Percentiles rank a stretch among this genome's conserved stretches.
Evolutionary conservation across 2,797 vertebrate genomes (phyloP).

Genomic region (Anisognathus igniventris): DNA sequence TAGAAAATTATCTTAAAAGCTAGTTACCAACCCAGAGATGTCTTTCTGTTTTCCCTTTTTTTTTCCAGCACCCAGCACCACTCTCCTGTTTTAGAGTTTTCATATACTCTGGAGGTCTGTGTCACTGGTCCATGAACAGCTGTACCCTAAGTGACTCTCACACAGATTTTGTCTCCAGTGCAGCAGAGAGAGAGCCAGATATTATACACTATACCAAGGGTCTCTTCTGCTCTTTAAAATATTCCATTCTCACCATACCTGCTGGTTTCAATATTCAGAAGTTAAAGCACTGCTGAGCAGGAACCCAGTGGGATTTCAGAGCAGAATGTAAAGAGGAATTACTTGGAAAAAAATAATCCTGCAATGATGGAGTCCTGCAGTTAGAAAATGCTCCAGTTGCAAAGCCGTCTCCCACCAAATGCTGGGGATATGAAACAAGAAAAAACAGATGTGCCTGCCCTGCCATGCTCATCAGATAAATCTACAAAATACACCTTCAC

Average conservation of each 20-base stretch:
- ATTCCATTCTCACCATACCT: constrained; percentile 49
- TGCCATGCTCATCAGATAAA: neutral
- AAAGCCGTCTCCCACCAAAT: neutral
- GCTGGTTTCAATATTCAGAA: constrained; percentile 68
- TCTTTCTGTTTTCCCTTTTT: neutral
- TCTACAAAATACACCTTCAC: neutral
- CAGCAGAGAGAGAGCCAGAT: neutral
- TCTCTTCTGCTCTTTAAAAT: constrained; percentile 23
- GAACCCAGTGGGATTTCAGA: constrained; percentile 47
- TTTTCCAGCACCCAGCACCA: neutral
- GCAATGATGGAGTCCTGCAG: neutral
- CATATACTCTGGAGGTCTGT: neutral
- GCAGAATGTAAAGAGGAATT: constrained; percentile 32
- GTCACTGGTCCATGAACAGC: neutral
- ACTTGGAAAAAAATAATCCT: neutral
- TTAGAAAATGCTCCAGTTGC: neutral
- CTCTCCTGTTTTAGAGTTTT: neutral
- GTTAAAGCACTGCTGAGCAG: constrained; percentile 44
- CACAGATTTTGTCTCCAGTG: neutral
- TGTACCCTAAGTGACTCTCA: neutral
- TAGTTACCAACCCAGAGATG: neutral
- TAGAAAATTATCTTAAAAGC: neutral
- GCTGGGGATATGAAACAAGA: neutral
- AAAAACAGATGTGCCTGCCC: neutral
- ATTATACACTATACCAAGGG: neutral